phyloP scores from a whole-genome alignment of 2,888 invertebrate species.

The Tetrapedia diversipes region DNA sequence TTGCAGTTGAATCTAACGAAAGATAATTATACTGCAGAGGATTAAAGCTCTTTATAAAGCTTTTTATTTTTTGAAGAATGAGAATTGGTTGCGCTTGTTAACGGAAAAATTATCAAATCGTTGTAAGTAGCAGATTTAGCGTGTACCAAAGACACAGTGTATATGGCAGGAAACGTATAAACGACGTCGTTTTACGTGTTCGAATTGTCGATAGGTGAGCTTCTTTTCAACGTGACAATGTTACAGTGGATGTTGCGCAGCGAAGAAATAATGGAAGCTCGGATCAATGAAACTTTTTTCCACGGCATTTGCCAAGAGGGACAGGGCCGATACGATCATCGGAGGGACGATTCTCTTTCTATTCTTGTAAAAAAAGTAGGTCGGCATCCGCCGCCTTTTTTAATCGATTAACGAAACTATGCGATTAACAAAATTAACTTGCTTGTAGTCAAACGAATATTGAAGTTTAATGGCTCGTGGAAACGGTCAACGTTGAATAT shows the following conservation, averaged over 20 bases:
- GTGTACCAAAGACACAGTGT: no score
- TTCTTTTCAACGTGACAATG: neutral
- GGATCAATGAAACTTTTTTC: constrained; percentile 33
- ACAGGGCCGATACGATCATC: constrained; percentile 23
- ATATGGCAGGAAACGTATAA: no score
- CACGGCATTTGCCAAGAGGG: constrained; percentile 16
- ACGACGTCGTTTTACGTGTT: no score
- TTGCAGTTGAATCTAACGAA: no score
- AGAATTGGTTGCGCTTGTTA: no score
- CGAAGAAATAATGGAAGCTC: neutral
- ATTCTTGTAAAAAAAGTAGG: constrained; percentile 24
- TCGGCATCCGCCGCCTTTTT: neutral
- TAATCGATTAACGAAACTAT: constrained; percentile 9
- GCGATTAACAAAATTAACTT: constrained; percentile 21
- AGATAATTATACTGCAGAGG: no score
- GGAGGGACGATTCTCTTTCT: constrained; percentile 25
- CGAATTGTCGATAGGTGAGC: no score
- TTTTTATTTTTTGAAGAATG: no score
- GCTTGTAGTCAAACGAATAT: constrained; percentile 1
- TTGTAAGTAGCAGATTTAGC: no score
- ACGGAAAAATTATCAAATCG: no score
- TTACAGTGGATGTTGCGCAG: neutral
- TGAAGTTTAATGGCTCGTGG: neutral
- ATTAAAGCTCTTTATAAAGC: no score
- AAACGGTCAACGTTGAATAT: neutral